Evolutionary conservation across 2,888 invertebrate species (phyloP), one percentile per base, ranked within the genome.

Genomic region (Oscheius sp.): DNA sequence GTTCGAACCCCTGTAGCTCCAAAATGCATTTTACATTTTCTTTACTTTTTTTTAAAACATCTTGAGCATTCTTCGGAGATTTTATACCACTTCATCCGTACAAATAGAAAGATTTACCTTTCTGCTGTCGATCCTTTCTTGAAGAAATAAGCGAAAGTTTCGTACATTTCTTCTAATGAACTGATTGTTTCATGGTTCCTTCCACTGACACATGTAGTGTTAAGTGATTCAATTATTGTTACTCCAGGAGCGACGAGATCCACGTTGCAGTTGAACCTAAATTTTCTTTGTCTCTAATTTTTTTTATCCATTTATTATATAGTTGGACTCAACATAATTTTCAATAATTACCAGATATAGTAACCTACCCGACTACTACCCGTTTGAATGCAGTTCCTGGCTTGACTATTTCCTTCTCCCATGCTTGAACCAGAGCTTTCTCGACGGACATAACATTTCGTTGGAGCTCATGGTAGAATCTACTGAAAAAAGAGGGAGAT

Each of bases 231-330:
- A 32, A 88, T 74, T 2, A 88, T 72, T 2, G 78, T 82, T 2
- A 86, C 83, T 9, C 86, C 88, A n/a, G 85, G 81, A 0, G 88
- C 87, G 68, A 88, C 87, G 33, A 88, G 80, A 74, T 88, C 88
- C 12, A 88, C 84, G 76, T 87, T 87, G 64, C 87, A 86, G 75
- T 88, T 88, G 86, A 87, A 73, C 78, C 86, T 67, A 70, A 67
- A 63, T n/a, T 6, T n/a, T n/a, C 14, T 33, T 8, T 1, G 2
- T n/a, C 20, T 45, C 12, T 20, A 45, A 45, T 8, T 44, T 20
- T 30, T 22, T 54, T 26, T 14, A 24, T 4, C 5, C 9, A 6
- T 0, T 20, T 41, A 24, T 4, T 59, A 12, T 22, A 17, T 20
- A 12, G 5, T 20, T 12, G 26, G 20, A 12, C n/a, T n/a, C n/a